Percentiles rank a stretch among this genome's conserved stretches.
Evolutionary conservation across 2,797 vertebrate species (phyloP).

Genomic region (Rhinogobio ventralis): DNA sequence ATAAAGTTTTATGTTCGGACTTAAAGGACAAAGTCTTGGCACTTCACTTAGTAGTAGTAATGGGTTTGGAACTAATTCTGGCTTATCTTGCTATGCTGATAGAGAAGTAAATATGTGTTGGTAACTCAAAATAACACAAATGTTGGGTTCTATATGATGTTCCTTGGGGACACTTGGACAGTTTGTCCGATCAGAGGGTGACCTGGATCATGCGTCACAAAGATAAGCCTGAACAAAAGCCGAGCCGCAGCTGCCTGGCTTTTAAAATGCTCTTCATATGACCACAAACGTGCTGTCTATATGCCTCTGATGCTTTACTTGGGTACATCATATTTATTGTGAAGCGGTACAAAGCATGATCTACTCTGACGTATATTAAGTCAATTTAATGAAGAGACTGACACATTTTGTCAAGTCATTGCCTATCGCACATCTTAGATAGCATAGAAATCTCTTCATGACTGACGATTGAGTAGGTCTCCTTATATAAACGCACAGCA

Average conservation of each 20-base stretch:
- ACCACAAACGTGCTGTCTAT: not conserved
- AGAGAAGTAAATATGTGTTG: not conserved
- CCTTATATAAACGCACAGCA: constrained; percentile 34
- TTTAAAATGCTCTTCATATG: not conserved
- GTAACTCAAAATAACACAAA: not conserved
- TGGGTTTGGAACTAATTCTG: constrained; percentile 32
- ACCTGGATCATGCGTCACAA: not conserved
- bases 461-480: not conserved
- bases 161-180: not conserved
- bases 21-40: constrained; percentile 26
- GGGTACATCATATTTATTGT: not conserved
- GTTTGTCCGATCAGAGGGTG: constrained; percentile 10
- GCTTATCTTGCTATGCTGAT: constrained; percentile 5
- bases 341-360: not conserved
- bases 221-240: constrained; percentile 11
- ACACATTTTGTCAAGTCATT: not conserved
- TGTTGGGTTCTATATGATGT: not conserved
- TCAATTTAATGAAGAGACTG: not conserved
- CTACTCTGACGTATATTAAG: not conserved
- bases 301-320: not conserved
- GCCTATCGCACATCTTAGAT: not conserved
- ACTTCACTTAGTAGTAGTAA: constrained; percentile 26
- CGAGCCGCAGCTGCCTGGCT: not conserved
- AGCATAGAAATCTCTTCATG: not conserved
- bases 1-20: constrained; percentile 39